phyloP scores from a whole-genome alignment of 2,113 vertebrate species.

The Solea senegalensis region DNA sequence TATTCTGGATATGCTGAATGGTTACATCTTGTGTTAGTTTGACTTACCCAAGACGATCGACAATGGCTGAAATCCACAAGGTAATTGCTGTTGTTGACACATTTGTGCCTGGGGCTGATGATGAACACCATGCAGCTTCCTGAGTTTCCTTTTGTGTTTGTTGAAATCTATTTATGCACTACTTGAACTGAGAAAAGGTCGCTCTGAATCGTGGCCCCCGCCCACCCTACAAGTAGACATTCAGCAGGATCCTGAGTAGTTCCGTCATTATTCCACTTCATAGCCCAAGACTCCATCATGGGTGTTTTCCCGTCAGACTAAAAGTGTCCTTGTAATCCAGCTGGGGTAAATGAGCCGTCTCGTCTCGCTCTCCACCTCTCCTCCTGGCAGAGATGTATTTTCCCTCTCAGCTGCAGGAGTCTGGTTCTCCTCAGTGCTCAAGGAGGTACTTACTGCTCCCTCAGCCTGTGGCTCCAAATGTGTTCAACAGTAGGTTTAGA shows the following conservation, averaged over 20 bases:
- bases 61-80: background rate
- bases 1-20: no score
- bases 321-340: background rate
- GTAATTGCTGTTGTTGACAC: background rate
- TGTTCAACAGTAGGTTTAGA: slow-evolving; percentile 10
- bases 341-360: slow-evolving; percentile 1
- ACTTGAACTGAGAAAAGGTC: background rate
- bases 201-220: background rate
- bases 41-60: background rate
- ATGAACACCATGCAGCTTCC: background rate
- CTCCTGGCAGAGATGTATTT: background rate
- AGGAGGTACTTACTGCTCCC: background rate
- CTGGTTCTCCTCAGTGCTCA: background rate
- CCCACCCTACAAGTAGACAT: background rate
- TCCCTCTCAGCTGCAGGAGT: slow-evolving; percentile 2
- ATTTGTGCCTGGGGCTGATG: background rate
- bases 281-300: background rate
- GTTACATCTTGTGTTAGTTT: no score
- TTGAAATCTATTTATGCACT: no score
- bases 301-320: background rate
- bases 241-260: background rate
- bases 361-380: background rate
- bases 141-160: no score
- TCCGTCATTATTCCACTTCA: background rate
- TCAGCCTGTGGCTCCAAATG: background rate